Base-by-base conservation (phyloP, 1,140 invertebrate genomes). In the Triops longicaudatus region DNA sequence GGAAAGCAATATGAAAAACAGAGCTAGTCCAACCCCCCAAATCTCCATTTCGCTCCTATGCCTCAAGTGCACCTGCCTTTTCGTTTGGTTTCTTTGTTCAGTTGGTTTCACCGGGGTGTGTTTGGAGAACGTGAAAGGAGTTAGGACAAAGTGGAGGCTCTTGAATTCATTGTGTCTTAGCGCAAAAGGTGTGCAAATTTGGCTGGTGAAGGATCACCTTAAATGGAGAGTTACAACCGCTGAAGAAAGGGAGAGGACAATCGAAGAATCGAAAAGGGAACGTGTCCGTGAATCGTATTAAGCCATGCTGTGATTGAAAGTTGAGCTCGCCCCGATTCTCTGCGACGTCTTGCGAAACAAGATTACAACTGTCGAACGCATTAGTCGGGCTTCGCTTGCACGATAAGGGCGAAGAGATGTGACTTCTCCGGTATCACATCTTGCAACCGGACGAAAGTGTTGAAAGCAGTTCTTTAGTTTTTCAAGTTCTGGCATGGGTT, bases 61-160 rank as follows among this genome's bases (percentile, higher is more conserved):
- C 50, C 50, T 63, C 50, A 9, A 22, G 50, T 63, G 50, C 50
- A 63, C 50, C 50, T 63, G 50, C 50, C 50, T 63, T 63, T 37
- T 37, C 2, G 31, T 37, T 7, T 7, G 31, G 2, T 37, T 37
- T 37, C 31, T 37, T 63, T 63, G 50, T 63, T 63, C 50, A 63
- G 50, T 22, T 63, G 50, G 50, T 63, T 63, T 63, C 44, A 63
- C 3, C 12, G 44, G 22, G 44, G 44, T 63, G 22, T 63, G 17
- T 17, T 63, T 63, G 14, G 50, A 22, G 50, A 63, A 22, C 22
- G 50, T 63, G 17, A n/a, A 63, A 63, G 22, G 50, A 63, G 50
- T 7, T n/a, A 63, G 22, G 50, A 63, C 17, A 14, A 37, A 37
- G 31, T 37, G 31, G 31, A 2, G 31, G 31, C 31, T 2, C 31